phyloP scores from a whole-genome alignment of 2,113 vertebrate species.

The Hemichromis elongatus region DNA sequence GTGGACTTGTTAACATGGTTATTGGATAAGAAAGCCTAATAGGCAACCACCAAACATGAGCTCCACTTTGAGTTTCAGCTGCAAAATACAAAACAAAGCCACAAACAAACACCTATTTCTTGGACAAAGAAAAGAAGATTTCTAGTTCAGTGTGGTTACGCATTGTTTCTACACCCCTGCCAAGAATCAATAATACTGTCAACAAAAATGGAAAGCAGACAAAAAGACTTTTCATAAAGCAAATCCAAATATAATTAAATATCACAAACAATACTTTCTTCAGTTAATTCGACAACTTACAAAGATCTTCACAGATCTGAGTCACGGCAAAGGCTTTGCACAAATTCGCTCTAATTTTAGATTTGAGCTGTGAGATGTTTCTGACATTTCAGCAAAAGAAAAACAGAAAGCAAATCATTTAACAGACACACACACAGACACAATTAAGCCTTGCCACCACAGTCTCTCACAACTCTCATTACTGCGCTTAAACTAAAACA shows the following conservation, averaged over 20 bases:
- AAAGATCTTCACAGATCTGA: not conserved
- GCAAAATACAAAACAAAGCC: rapidly evolving
- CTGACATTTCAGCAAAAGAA: not conserved
- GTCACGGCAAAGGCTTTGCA: not conserved
- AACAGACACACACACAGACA: not conserved
- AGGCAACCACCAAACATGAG: not conserved
- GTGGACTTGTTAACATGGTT: not conserved
- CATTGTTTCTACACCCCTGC: not conserved
- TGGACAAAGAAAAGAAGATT: not conserved
- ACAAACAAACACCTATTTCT: not conserved
- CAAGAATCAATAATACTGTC: not conserved
- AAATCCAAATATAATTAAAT: not conserved
- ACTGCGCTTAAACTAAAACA: not conserved
- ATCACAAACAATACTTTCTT: not conserved
- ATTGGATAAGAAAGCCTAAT: not conserved
- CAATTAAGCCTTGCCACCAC: not conserved
- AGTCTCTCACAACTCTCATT: not conserved
- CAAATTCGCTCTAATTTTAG: not conserved
- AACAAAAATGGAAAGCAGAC: not conserved
- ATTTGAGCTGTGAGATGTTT: not conserved
- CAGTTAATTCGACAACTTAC: not conserved
- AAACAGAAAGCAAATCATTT: not conserved
- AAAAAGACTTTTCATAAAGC: not conserved
- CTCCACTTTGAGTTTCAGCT: not conserved
- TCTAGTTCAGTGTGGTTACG: not conserved